These are phyloP conservation scores for Lepidochitona cinerea DNA, from an alignment of 2,888 invertebrate genomes.

Conservation along the genomic window DNA sequence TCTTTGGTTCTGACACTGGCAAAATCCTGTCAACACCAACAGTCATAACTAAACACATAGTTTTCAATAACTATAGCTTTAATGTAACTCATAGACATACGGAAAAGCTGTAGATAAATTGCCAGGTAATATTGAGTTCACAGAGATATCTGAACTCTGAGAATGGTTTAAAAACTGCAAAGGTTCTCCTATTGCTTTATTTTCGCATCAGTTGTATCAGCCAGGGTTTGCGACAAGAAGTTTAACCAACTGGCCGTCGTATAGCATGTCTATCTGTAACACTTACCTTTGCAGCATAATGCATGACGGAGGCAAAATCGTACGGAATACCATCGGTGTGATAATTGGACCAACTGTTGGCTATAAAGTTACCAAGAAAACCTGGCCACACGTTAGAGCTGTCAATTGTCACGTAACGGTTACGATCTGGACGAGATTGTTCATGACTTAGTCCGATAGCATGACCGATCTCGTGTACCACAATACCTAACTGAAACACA, in stretches of 20 bases:
- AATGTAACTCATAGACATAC: too few relatives aligned
- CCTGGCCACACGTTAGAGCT: not conserved
- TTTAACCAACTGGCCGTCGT: too few relatives aligned
- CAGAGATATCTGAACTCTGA: too few relatives aligned
- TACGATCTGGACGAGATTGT: constrained; percentile 6
- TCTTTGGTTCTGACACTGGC: not conserved
- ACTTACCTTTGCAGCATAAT: not conserved
- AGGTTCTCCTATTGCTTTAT: too few relatives aligned
- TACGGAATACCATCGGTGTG: not conserved
- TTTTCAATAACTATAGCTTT: too few relatives aligned
- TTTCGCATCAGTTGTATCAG: too few relatives aligned
- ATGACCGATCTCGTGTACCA: constrained; percentile 3
- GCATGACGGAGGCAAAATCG: not conserved
- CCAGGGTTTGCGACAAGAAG: too few relatives aligned
- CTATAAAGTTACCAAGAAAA: not conserved
- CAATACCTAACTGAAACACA: constrained; percentile 9
- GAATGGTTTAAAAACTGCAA: not conserved
- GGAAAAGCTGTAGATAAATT: too few relatives aligned
- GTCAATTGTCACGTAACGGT: not conserved
- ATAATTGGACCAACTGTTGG: not conserved
- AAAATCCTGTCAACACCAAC: not conserved
- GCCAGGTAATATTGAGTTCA: too few relatives aligned
- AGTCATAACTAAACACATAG: too few relatives aligned
- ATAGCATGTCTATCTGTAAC: not conserved
- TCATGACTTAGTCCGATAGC: constrained; percentile 3